phyloP scores from a whole-genome alignment of 2,113 vertebrate genomes.

The Struthio camelus region DNA sequence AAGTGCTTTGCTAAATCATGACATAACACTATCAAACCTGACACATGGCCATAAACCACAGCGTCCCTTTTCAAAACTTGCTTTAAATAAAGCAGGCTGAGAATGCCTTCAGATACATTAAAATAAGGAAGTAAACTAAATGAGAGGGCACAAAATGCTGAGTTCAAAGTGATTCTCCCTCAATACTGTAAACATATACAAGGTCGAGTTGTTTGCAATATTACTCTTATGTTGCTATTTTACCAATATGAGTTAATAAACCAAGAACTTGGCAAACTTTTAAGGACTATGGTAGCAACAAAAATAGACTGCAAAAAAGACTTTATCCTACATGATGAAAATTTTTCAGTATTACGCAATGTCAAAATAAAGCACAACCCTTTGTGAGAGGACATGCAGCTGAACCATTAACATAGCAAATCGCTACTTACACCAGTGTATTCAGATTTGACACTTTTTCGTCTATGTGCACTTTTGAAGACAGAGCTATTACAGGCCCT shows the following conservation, averaged over 20 bases:
- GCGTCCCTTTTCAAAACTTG: slow-evolving; percentile 14
- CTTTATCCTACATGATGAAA: neutral
- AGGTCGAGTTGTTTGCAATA: neutral
- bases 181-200: neutral
- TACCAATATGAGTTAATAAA: slow-evolving; percentile 15
- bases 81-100: slow-evolving; percentile 29
- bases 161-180: neutral
- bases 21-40: slow-evolving; percentile 43
- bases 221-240: neutral
- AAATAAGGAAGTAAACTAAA: neutral
- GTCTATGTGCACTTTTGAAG: neutral
- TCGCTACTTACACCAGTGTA: neutral
- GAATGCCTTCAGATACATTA: neutral
- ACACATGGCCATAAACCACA: slow-evolving; percentile 53
- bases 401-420: neutral
- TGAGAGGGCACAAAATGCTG: neutral
- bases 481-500: neutral
- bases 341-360: neutral
- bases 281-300: neutral
- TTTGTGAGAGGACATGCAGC: neutral
- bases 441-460: neutral
- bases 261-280: neutral
- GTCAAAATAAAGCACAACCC: neutral
- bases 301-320: neutral
- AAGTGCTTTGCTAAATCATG: slow-evolving; percentile 62